Base-by-base conservation (phyloP, 2,797 vertebrate genomes). In the Lacerta viridis region DNA sequence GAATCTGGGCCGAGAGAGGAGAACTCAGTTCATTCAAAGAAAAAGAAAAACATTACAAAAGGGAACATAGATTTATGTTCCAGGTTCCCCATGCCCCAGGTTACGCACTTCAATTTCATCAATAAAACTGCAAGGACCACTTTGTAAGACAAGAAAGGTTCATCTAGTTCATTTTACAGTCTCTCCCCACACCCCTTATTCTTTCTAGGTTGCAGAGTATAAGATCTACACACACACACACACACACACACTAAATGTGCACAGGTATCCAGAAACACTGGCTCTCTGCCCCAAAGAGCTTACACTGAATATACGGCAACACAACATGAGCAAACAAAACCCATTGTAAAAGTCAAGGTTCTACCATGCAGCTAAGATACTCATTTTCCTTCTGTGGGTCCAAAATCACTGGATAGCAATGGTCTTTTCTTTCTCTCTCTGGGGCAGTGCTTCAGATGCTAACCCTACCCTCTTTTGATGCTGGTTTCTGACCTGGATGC, bases 281-380 rank as follows among this genome's bases (percentile, higher is more conserved):
- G 1, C 27, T 25, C 33, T 11, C 59, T 27, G 85, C 2, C 39
- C 88, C 41, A 87, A 88, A 86, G 90, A 89, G 23, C 33, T 85
- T 50, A 89, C 55, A 85, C 9, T 27, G 27, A 39, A 43, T 55
- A 61, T n/a, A 72, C 2, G 80, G 15, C 68, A 46, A 91, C 92
- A 25, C 79, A 90, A 92, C 90, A 46, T 3, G 74, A 80, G 10
- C 46, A n/a, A 77, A 75, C 36, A 88, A 90, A 91, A n/a, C 27
- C 74, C 5, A 84, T 78, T 25, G 15, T 66, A 92, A 91, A 87
- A 69, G 7, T 2, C 43, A 25, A 43, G 1, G 86, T 71, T 90
- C 69, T 82, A 39, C 36, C 72, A 1, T n/a, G 41, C 41, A 89
- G 0, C 89, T 33, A 86, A 50, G 7, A 1, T 85, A 4, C 39